Evolutionary conservation across 2,888 invertebrate species (phyloP).

Genomic region (Scaptomyza polygonia): DNA sequence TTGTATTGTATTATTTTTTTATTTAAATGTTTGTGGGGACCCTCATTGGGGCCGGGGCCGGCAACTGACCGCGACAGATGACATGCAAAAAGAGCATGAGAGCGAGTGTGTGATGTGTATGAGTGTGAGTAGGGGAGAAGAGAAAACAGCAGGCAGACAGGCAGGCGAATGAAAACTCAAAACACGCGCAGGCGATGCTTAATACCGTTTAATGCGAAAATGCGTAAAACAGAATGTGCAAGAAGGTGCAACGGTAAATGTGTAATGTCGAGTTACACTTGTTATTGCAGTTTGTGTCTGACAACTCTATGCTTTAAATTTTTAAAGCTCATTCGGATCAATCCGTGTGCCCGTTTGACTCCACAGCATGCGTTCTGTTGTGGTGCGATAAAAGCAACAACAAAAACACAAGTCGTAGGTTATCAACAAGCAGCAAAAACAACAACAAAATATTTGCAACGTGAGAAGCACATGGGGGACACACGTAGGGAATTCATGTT

Average conservation of each 20-base stretch:
- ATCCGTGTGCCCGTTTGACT: constrained; percentile 30
- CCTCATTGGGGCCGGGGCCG: constrained; percentile 42
- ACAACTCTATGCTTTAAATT: constrained; percentile 40
- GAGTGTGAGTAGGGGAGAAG: constrained; percentile 26
- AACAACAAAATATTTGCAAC: constrained; percentile 50
- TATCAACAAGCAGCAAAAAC: constrained; percentile 58
- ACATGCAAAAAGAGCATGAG: constrained; percentile 68
- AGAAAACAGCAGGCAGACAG: constrained; percentile 24
- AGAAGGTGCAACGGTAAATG: constrained; percentile 32
- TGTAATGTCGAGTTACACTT: constrained; percentile 26
- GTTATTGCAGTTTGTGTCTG: constrained; percentile 26
- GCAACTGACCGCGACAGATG: constrained; percentile 74
- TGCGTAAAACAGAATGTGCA: constrained; percentile 53
- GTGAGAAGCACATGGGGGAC: constrained; percentile 33
- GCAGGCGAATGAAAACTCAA: constrained; percentile 50
- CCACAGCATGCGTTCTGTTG: constrained; percentile 24
- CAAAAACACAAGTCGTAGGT: constrained; percentile 48
- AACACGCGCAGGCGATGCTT: constrained; percentile 47
- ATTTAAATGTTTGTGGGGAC: constrained; percentile 11
- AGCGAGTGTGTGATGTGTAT: constrained; percentile 25
- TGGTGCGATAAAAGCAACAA: constrained; percentile 44
- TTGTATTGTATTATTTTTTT: constrained; percentile 22
- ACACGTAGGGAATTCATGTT: constrained; percentile 40
- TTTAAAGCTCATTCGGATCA: constrained; percentile 28
- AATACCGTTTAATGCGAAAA: constrained; percentile 52